These are phyloP conservation scores for Bubalus kerabau DNA, from an alignment of 2,113 vertebrate genomes.

Conservation along the genomic window DNA sequence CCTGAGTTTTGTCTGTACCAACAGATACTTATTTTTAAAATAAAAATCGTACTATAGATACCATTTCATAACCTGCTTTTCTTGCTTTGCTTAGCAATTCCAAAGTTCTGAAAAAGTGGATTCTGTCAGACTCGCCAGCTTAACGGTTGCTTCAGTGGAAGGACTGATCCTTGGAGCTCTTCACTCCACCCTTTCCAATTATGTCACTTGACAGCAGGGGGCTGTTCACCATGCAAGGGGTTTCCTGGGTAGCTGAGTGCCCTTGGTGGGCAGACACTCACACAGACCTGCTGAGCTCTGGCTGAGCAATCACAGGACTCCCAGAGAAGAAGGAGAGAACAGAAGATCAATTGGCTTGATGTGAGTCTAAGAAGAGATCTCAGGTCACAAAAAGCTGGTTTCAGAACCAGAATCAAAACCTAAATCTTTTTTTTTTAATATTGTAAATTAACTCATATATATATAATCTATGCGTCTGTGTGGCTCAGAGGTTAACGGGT, in stretches of 20 bases:
- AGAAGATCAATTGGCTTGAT: neutral
- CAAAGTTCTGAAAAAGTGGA: neutral
- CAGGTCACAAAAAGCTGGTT: neutral
- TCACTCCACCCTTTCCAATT: neutral
- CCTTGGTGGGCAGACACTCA: neutral
- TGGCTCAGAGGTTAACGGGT: too few species aligned
- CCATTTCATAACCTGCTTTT: neutral
- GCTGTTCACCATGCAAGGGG: neutral
- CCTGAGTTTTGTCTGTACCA: neutral
- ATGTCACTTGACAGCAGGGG: neutral
- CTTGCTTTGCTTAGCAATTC: neutral
- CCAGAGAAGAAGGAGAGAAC: neutral
- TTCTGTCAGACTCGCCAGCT: neutral
- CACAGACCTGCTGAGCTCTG: neutral
- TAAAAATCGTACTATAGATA: neutral
- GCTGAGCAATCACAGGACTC: neutral
- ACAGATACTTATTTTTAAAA: neutral
- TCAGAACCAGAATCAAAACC: slow-evolving; percentile 16
- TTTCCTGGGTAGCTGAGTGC: neutral
- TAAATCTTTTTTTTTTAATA: neutral
- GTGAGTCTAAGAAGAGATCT: neutral
- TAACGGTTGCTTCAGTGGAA: neutral
- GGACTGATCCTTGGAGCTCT: neutral
- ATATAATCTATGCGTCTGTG: neutral
- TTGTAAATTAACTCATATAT: neutral